Evolutionary conservation across 2,888 invertebrate species (phyloP), one percentile per base, ranked within the genome.

Genomic region (Pediacus dermestoides): DNA sequence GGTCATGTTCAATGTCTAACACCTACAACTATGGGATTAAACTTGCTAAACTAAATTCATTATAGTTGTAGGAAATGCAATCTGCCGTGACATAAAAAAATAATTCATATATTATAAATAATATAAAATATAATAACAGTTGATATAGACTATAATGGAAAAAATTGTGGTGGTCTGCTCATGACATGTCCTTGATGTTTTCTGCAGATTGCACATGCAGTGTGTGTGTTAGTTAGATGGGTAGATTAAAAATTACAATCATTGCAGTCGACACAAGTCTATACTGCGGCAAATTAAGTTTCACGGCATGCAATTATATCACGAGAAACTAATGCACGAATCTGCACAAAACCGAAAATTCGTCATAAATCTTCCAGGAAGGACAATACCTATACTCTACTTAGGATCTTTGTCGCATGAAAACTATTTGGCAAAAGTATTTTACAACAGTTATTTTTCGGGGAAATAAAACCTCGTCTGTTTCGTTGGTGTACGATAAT

Each of bases 1-100:
- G 60, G 60, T 61, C 61, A 60, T 55, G 58, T 60, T 58, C 59
- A 56, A 55, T 59, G 57, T 51, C 48, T 42, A 39, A 44, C 45
- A 43, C 41, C 41, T 37, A 44, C 41, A 30, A 37, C 14, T 26
- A 8, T 6, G 27, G n/a, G 6, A 7, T 18, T 18, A 6, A 18
- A 18, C 6, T 18, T 7, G 21, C n/a, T 7, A 18, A 18, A 7
- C 6, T 18, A 18, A 18, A 18, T 18, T 16, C 10, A 13, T 35
- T 10, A 35, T 35, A 35, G 34, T 35, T 11, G 13, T 16, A 11
- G 13, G 9, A 37, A 40, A 40, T 40, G 40, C 40, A 31, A 28
- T 28, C 21, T 38, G 12, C 15, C 32, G 31, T 40, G 34, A 30
- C 33, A 15, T 13, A 40, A 39, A 37, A 25, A 37, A 40, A 13